Base-by-base conservation (phyloP, 1,140 invertebrate species). In the Phymorhynchus buccinoides region DNA sequence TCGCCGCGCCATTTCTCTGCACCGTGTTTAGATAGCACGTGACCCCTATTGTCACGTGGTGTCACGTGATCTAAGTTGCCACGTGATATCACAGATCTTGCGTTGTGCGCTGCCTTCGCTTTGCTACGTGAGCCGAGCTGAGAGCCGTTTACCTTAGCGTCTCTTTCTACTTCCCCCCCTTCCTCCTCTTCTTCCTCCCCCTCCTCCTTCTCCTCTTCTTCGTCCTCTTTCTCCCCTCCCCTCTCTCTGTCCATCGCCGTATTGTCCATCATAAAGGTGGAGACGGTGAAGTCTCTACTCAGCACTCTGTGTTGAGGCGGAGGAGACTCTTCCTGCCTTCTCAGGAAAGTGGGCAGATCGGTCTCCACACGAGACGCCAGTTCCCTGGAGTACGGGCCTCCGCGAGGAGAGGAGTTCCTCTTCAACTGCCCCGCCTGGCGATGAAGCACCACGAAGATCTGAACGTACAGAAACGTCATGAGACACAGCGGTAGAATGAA, bases 401-500 rank as follows among this genome's bases (percentile, higher is more conserved):
- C n/a, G n/a, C n/a, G n/a, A n/a, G n/a, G n/a, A n/a, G n/a, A n/a
- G n/a, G n/a, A 32, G 41, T 77, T 83, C 41, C 42, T 62, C 56
- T 62, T 62, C 42, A 87, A 41, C 18, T 39, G 66, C 52, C 83
- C 73, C 6, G 88, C 85, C 77, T 87, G 79, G 7, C 77, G 62
- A 56, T 88, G 88, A 30, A 94, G 87, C 41, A 92, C 97, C 84
- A 96, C 95, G 94, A 99, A 99, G 89, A 99, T 99, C 87, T 97
- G 95, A 95, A 97, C 97, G 94, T 99, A 99, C 94, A 99, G 97
- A 95, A 99, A 98, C 79, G 98, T 94, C 97, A 99, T 99, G 48
- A 99, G 96, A 88, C 98, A 95, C 96, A 98, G 97, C 16, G 98
- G 98, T 89, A 99, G 96, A 93, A 98, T 98, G 95, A 99, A 99